Base-by-base conservation (phyloP, 2,797 vertebrate species). In the Eutrigla gurnardus region DNA sequence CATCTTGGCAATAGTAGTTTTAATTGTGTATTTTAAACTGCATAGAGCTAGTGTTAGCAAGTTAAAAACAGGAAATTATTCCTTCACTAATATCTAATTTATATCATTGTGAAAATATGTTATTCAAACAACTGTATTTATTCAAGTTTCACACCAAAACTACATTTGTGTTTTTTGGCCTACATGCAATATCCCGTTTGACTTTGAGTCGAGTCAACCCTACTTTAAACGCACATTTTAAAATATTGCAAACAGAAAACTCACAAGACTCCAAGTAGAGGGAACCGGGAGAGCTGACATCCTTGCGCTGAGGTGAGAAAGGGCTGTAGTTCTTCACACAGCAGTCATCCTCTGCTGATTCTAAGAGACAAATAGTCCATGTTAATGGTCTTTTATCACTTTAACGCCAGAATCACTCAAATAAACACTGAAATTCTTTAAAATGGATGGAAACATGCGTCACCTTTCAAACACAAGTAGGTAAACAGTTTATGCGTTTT, bases 241-340 rank as follows among this genome's bases (percentile, higher is more conserved):
- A 46, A 37, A 8, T 37, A 25, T 1, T 13, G 7, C 15, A 50
- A 74, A 55, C 13, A 45, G 40, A 42, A 62, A 57, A 94, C 95
- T 96, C 81, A 97, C 97, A 90, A 0, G 96, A 94, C 78, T 97
- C 96, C 95, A 97, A 91, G 84, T 96, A 97, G 39, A 96, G 90
- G 11, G 96, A 97, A 66, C 92, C 93, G 59, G 94, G 74, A 25
- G 92, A 90, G 88, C 94, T 95, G 87, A 82, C 78, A 64, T 95
- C 94, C 5, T 93, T 93, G 88, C 86, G 88, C 79, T 93, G 94
- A 8, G 90, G 83, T 65, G 96, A 95, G 83, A 94, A 96, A 40
- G 94, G 91, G 62, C 93, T 78, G 0, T 78, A 94, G 70, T 92
- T 94, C 87, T 92, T 95, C 78, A 89, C 82, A 73, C 86, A 82